Evolutionary conservation across 1,140 invertebrate genomes (phyloP).

Genomic region (Ephestia elutella): DNA sequence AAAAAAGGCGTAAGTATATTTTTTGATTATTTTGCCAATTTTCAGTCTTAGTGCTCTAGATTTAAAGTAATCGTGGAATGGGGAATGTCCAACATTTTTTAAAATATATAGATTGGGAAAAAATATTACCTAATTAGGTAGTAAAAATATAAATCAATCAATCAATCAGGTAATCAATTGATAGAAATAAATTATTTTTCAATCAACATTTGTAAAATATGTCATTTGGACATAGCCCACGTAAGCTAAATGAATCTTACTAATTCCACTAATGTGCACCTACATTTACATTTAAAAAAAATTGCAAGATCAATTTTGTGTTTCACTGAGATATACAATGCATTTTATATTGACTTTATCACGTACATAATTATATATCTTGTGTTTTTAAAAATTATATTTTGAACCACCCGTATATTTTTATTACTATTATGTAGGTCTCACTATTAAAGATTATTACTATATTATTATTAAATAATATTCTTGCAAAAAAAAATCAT

Average conservation of each 20-base stretch:
- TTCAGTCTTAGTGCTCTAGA: conserved; percentile 70
- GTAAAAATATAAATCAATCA: neutral
- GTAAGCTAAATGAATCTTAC: conserved; percentile 31
- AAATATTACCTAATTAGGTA: neutral
- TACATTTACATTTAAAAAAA: conserved; percentile 16
- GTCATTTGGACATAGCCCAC: conserved; percentile 33
- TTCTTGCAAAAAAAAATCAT: neutral
- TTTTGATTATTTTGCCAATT: conserved; percentile 38
- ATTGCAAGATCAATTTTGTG: neutral
- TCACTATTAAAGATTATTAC: conserved; percentile 64
- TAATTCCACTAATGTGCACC: conserved; percentile 42
- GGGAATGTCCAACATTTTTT: conserved; percentile 40
- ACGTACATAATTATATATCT: conserved; percentile 8
- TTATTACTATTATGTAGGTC: conserved; percentile 50
- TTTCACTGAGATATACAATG: neutral
- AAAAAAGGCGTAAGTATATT: neutral
- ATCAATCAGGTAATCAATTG: too few relatives aligned
- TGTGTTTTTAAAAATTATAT: conserved; percentile 43
- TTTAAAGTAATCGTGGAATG: conserved; percentile 36
- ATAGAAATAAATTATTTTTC: too few relatives aligned
- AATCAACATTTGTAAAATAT: too few relatives aligned
- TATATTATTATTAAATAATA: conserved; percentile 43
- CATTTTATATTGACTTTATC: neutral
- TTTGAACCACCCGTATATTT: conserved; percentile 68
- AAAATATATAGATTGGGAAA: too few relatives aligned